These are phyloP conservation scores for Mimas tiliae DNA, from an alignment of 2,888 invertebrate species.

Conservation along the genomic window DNA sequence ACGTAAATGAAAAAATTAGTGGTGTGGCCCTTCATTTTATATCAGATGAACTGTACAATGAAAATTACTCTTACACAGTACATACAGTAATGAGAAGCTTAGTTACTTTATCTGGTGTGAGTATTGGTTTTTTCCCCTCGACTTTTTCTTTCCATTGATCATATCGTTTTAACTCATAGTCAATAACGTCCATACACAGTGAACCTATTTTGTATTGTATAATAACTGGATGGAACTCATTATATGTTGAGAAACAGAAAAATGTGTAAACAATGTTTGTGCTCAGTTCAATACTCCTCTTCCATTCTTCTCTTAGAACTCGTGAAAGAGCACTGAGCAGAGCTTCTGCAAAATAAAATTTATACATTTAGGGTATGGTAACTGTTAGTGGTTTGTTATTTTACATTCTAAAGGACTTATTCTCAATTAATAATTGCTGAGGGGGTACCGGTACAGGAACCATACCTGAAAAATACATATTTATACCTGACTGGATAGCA, in stretches of 20 bases:
- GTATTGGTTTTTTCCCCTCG: slow-evolving; percentile 75
- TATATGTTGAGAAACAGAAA: slow-evolving; percentile 98
- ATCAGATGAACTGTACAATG: not conserved
- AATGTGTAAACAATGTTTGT: slow-evolving; percentile 98
- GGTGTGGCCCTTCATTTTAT: too few relatives aligned
- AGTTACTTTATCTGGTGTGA: slow-evolving; percentile 77
- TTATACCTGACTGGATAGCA: too few relatives aligned
- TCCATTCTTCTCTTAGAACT: slow-evolving; percentile 98
- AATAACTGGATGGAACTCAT: slow-evolving; percentile 97
- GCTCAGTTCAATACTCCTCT: slow-evolving; percentile 96
- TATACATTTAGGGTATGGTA: not conserved
- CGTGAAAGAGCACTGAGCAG: slow-evolving; percentile 97
- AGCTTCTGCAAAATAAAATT: slow-evolving; percentile 87
- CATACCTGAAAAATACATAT: too few relatives aligned
- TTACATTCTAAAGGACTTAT: too few relatives aligned
- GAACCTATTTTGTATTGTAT: slow-evolving; percentile 99
- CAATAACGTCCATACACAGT: slow-evolving; percentile 97
- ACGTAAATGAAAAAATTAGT: too few relatives aligned
- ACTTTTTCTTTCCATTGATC: slow-evolving; percentile 94
- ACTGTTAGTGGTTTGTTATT: not conserved
- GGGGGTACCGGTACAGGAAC: too few relatives aligned
- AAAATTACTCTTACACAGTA: not conserved
- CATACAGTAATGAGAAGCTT: not conserved
- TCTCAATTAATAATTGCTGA: too few relatives aligned
- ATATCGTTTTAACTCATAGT: slow-evolving; percentile 96